Conservation (phyloP, 2,888 invertebrate genomes). For the Lasioglossum villosulum region DNA sequence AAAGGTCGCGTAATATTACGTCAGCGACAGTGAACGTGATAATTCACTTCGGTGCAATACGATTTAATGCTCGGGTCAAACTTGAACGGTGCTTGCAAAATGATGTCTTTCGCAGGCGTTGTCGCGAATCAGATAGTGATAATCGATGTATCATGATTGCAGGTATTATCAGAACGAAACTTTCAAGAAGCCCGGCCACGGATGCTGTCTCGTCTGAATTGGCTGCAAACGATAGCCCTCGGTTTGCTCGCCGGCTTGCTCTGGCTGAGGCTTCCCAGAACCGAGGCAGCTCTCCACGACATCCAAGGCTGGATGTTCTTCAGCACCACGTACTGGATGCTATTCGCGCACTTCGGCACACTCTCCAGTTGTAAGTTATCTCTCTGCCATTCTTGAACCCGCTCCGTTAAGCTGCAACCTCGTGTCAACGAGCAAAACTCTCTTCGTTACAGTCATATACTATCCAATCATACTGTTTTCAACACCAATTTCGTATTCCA, state of each 20-base stretch:
- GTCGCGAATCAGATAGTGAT: neutral
- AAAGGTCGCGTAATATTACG: neutral
- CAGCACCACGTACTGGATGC: conserved; percentile 93
- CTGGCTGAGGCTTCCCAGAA: conserved; percentile 92
- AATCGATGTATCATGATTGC: conserved; percentile 22
- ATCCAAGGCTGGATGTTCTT: conserved; percentile 94
- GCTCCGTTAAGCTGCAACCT: neutral
- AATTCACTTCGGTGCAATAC: neutral
- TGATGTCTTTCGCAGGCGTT: neutral
- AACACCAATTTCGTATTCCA: no score
- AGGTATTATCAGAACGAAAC: conserved; percentile 90
- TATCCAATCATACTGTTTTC: no score
- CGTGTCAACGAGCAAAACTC: neutral
- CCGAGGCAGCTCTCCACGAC: conserved; percentile 91
- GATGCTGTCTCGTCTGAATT: conserved; percentile 91
- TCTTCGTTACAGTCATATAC: no score
- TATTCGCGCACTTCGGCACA: conserved; percentile 92
- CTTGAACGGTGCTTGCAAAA: neutral
- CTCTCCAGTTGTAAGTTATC: conserved; percentile 90
- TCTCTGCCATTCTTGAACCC: neutral
- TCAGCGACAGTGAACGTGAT: neutral
- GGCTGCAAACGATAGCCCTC: conserved; percentile 90
- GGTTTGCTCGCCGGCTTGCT: conserved; percentile 90
- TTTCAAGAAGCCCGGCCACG: conserved; percentile 91
- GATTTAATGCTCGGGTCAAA: neutral